Conservation (phyloP, 1,140 invertebrate species). For the Drosophila paulistorum region DNA sequence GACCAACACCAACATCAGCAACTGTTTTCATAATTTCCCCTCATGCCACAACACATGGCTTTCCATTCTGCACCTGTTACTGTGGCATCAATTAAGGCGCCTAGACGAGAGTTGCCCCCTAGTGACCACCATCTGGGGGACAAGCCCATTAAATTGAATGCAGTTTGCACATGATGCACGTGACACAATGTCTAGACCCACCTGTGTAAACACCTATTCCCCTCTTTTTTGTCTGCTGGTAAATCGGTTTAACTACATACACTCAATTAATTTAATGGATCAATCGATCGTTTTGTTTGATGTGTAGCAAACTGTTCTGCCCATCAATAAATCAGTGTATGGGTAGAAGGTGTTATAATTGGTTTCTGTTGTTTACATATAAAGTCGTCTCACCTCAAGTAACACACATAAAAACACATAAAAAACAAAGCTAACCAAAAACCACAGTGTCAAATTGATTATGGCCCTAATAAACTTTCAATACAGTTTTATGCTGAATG, state of each 20-base stretch:
- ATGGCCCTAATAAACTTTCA: neutral
- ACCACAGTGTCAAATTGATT: neutral
- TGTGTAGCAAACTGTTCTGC: too few species aligned
- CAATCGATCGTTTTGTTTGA: constrained; percentile 59
- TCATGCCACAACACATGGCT: neutral
- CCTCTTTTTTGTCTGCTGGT: constrained; percentile 31
- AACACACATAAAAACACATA: neutral
- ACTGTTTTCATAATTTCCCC: too few species aligned
- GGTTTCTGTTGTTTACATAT: constrained; percentile 16
- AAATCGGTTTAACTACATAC: constrained; percentile 69
- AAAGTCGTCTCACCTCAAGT: constrained; percentile 27
- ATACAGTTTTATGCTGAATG: too few species aligned
- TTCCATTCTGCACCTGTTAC: constrained; percentile 40
- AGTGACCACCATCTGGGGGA: constrained; percentile 13
- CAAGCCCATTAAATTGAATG: constrained; percentile 60
- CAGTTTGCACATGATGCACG: constrained; percentile 55
- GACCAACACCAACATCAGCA: too few species aligned
- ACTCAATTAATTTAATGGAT: constrained; percentile 80
- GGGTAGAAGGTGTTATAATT: constrained; percentile 23
- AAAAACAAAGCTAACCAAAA: constrained; percentile 20
- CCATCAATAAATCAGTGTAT: constrained; percentile 46
- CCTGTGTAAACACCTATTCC: neutral
- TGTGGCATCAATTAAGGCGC: constrained; percentile 73
- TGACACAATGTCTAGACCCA: constrained; percentile 49
- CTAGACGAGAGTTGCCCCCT: constrained; percentile 47